Conservation (phyloP, 30 jellyfish, hydroid and myxozoan genomes). For the Hydra vulgaris region DNA sequence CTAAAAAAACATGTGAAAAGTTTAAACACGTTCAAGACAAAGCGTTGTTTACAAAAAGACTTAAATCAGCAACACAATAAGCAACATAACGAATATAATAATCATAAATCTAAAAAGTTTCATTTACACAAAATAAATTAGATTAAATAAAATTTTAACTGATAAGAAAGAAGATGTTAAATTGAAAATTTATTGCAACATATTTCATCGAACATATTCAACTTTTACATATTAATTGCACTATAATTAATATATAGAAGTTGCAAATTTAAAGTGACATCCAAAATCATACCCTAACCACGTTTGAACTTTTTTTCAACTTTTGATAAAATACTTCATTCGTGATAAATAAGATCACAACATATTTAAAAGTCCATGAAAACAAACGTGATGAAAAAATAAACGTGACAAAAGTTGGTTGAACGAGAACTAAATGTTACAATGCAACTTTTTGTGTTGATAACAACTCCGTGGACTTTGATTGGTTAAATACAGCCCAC, state of each 20-base stretch:
- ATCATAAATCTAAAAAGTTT: background rate
- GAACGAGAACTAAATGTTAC: background rate
- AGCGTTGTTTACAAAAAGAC: background rate
- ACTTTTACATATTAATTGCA: background rate
- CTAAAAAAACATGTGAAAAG: background rate
- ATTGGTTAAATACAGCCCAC: background rate
- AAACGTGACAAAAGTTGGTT: background rate
- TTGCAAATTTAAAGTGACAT: background rate
- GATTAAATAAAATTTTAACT: background rate
- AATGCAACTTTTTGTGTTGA: background rate
- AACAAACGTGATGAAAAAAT: background rate
- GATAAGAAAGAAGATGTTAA: background rate
- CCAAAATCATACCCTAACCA: background rate
- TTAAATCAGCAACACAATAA: background rate
- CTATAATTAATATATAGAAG: background rate
- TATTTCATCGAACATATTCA: background rate
- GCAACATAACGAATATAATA: background rate
- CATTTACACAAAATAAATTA: background rate
- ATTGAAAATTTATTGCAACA: background rate
- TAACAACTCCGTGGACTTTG: background rate
- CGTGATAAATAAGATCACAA: background rate
- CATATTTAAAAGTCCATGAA: background rate
- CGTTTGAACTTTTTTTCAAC: background rate
- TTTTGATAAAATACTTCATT: background rate
- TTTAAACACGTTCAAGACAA: background rate